Evolutionary conservation across 2,888 invertebrate genomes (phyloP).

Genomic region (Drosophila prostipennis): DNA sequence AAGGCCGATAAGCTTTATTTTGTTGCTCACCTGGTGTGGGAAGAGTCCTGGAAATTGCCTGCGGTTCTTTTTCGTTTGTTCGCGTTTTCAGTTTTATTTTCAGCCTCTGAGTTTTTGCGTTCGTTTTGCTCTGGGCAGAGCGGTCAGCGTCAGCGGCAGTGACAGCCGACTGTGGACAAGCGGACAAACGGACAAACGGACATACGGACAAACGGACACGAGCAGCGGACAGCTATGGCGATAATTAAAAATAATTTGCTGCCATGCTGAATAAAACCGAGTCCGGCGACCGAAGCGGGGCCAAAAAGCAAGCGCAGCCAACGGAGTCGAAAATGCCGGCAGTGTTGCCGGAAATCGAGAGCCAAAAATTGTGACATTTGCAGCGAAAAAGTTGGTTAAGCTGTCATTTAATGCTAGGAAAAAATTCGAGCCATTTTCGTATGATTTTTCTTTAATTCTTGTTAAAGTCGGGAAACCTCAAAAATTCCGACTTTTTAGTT

Average conservation of each 20-base stretch:
- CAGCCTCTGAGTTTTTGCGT: conserved; percentile 1
- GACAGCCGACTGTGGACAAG: conserved; percentile 51
- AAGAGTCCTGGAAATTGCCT: conserved; percentile 62
- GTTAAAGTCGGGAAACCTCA: background rate
- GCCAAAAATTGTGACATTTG: conserved; percentile 14
- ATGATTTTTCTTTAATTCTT: background rate
- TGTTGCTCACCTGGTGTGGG: conserved; percentile 12
- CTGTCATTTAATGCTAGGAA: background rate
- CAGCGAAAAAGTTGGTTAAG: conserved; percentile 3
- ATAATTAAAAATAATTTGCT: conserved; percentile 76
- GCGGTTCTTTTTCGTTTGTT: conserved; percentile 52
- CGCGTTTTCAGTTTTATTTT: conserved; percentile 17
- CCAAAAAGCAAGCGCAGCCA: conserved; percentile 16
- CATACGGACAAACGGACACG: conserved; percentile 38
- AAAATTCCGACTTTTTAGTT: no score
- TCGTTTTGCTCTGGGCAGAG: conserved; percentile 12
- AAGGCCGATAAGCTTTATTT: conserved; percentile 27
- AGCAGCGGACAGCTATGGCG: conserved; percentile 61
- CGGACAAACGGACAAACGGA: background rate
- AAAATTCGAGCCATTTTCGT: background rate
- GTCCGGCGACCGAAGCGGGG: conserved; percentile 28
- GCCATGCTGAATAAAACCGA: conserved; percentile 61
- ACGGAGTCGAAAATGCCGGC: conserved; percentile 16
- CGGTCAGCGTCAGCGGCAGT: conserved; percentile 50
- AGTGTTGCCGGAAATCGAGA: conserved; percentile 22